Conservation (phyloP, 2,113 vertebrate genomes). For the Galbula dea region DNA sequence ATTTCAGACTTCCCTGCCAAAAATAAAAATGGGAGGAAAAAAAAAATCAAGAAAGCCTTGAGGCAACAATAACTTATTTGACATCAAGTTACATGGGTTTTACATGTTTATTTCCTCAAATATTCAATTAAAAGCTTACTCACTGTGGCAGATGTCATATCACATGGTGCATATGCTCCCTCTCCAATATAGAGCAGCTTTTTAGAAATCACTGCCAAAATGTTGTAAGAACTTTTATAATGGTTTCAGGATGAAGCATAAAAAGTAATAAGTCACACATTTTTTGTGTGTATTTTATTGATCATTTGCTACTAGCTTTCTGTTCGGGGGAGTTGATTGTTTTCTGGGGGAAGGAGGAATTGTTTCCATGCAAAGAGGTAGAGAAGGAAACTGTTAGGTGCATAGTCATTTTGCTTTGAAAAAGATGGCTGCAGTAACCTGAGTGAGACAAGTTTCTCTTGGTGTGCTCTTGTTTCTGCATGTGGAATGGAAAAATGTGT, state of each 20-base stretch:
- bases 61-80: slow-evolving; percentile 53
- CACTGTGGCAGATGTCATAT: slow-evolving; percentile 76
- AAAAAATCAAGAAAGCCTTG: slow-evolving; percentile 32
- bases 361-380: neutral
- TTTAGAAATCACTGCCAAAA: slow-evolving; percentile 68
- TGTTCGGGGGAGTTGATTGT: neutral
- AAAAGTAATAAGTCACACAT: slow-evolving; percentile 50
- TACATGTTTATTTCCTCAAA: slow-evolving; percentile 76
- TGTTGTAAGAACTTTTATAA: slow-evolving; percentile 65
- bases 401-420: neutral
- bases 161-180: slow-evolving; percentile 77
- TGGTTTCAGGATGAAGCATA: slow-evolving; percentile 62
- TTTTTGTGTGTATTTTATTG: slow-evolving; percentile 7
- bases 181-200: slow-evolving; percentile 72
- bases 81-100: slow-evolving; percentile 64
- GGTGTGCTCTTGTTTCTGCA: slow-evolving; percentile 21
- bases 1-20: slow-evolving; percentile 54
- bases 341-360: neutral
- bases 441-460: slow-evolving; percentile 30
- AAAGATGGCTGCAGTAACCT: slow-evolving; percentile 45
- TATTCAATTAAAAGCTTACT: slow-evolving; percentile 75
- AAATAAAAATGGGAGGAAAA: slow-evolving; percentile 17
- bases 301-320: slow-evolving; percentile 34
- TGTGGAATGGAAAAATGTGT: neutral
- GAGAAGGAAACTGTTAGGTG: neutral